These are phyloP conservation scores for Lochmaea crataegi DNA, from an alignment of 2,888 invertebrate genomes.

Conservation along the genomic window DNA sequence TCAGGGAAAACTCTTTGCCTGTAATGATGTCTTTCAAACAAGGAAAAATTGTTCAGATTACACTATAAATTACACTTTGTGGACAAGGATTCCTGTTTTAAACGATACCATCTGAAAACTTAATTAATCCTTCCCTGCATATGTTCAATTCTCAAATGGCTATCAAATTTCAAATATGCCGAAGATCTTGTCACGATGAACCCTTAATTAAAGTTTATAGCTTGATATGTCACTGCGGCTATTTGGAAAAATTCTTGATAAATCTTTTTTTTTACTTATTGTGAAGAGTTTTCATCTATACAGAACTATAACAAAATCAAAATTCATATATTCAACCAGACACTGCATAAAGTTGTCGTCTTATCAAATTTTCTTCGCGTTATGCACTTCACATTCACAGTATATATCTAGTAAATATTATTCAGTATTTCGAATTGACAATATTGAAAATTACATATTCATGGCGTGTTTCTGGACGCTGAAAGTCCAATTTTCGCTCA, in stretches of 20 bases:
- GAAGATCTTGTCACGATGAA: too few species aligned
- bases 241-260: too few species aligned
- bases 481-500: slow-evolving; percentile 36
- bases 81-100: too few species aligned
- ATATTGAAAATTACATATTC: slow-evolving; percentile 37
- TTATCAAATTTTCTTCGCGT: slow-evolving; percentile 26
- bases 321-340: slow-evolving; percentile 25
- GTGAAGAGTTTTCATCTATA: not conserved
- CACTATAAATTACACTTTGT: too few species aligned
- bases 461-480: slow-evolving; percentile 32
- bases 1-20: slow-evolving; percentile 84
- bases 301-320: slow-evolving; percentile 17
- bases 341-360: slow-evolving; percentile 24
- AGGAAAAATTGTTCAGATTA: slow-evolving; percentile 66
- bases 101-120: too few species aligned
- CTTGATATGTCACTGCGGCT: too few species aligned
- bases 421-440: slow-evolving; percentile 30
- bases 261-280: too few species aligned
- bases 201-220: too few species aligned
- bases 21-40: slow-evolving; percentile 97
- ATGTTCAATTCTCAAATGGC: too few species aligned
- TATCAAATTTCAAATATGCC: too few species aligned
- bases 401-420: slow-evolving; percentile 27
- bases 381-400: slow-evolving; percentile 21
- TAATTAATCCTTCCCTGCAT: too few species aligned